Evolutionary conservation across 2,113 vertebrate species (phyloP), one percentile per base, ranked within the genome.

Genomic region (Dromas ardeola): DNA sequence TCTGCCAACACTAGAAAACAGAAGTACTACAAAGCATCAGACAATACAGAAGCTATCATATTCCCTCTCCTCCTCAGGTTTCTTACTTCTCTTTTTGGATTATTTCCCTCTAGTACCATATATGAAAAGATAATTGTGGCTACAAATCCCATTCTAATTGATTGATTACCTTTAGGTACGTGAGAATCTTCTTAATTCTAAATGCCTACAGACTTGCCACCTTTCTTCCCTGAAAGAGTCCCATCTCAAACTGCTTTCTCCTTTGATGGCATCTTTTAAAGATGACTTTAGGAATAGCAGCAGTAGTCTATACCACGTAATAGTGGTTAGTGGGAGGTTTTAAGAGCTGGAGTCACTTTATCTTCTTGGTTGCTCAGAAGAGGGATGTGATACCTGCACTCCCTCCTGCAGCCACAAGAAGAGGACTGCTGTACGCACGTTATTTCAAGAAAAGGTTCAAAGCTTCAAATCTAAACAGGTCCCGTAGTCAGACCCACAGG

Each of bases 361-460:
- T 77, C 25, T 36, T 73, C 69, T 53, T 27, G 30, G 27, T 49
- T 85, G 34, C 59, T 72, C 42, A 38, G 42, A 87, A 79, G 32
- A 59, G 29, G 12, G 47, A 34, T n/a, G 30, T 10, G 55, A 70
- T 26, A 53, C 36, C 45, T 69, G 18, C 26, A 34, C 8, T 36
- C 15, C 16, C 55, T 70, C 40, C 62, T 58, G 38, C 29, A 67
- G 47, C 42, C 76, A 50, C 1, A 0, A 45, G 30, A 62, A 42
- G 52, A 63, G 14, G 26, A 59, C 56, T 22, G 36, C 14, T n/a
- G 30, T 2, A 58, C 1, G 1, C 50, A 53, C 2, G 0, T 34
- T 7, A 4, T 45, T 77, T 76, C 23, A 78, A 50, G n/a, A 45
- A 67, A 72, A 69, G 3, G 6, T 77, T 42, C 32, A 65, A 59